Evolutionary conservation across 1,140 invertebrate genomes (phyloP).

Genomic region (Neodiprion pinetum): DNA sequence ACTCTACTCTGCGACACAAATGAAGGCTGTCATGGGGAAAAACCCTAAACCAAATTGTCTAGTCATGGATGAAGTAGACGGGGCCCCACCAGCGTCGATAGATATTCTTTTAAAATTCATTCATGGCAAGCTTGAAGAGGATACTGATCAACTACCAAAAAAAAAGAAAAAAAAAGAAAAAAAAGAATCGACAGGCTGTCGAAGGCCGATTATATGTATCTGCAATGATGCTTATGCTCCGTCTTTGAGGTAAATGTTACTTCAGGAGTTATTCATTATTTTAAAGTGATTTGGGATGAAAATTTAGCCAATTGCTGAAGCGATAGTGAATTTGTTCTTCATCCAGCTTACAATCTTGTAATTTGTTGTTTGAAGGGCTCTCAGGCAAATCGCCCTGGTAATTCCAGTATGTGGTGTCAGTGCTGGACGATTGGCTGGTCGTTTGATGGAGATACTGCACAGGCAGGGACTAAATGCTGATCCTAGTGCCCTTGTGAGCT

Average conservation of each 20-base stretch:
- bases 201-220: constrained; percentile 93
- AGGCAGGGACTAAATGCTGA: constrained; percentile 77
- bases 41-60: constrained; percentile 92
- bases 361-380: constrained; percentile 27
- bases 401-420: constrained; percentile 51
- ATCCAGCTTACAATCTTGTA: too few relatives aligned
- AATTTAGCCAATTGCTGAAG: too few relatives aligned
- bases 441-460: constrained; percentile 73
- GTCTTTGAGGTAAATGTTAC: constrained; percentile 70
- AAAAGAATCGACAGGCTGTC: constrained; percentile 63
- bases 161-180: constrained; percentile 65
- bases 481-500: constrained; percentile 70
- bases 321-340: too few relatives aligned
- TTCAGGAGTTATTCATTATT: neutral
- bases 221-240: constrained; percentile 95
- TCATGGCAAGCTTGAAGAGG: constrained; percentile 63
- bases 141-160: constrained; percentile 58
- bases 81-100: constrained; percentile 84
- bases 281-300: neutral
- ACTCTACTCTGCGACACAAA: constrained; percentile 88
- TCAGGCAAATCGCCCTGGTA: constrained; percentile 38
- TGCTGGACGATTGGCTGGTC: constrained; percentile 66
- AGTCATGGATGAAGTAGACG: constrained; percentile 97
- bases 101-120: constrained; percentile 86
- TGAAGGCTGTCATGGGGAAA: constrained; percentile 83